These are phyloP conservation scores for Eilema depressum DNA, from an alignment of 2,888 invertebrate genomes.

Conservation along the genomic window DNA sequence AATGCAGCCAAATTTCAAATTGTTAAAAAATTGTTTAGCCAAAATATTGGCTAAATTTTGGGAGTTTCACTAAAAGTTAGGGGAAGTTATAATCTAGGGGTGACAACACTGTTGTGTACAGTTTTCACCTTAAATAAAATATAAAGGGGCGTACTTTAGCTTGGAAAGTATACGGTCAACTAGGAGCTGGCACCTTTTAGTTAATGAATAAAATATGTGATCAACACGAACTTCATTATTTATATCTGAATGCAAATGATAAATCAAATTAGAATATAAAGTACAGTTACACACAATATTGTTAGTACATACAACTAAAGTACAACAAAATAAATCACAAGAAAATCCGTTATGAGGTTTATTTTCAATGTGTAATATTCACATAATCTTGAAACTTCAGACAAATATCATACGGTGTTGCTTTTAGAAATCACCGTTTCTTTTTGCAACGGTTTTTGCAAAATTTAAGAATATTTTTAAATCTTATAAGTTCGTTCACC, in stretches of 20 bases:
- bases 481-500: no score
- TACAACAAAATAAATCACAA: neutral
- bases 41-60: neutral
- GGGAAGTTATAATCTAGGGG: conserved; percentile 5
- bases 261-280: no score
- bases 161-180: neutral
- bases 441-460: no score
- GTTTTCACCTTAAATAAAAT: conserved; percentile 10
- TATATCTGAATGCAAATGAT: neutral
- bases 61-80: conserved; percentile 5
- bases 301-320: no score
- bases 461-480: no score
- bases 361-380: no score
- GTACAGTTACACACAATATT: no score
- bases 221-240: neutral
- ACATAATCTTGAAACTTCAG: no score
- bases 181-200: neutral
- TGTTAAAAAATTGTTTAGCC: neutral
- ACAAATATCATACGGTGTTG: no score
- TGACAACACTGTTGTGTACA: neutral
- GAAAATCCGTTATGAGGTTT: neutral
- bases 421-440: no score
- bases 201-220: neutral
- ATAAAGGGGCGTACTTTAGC: neutral
- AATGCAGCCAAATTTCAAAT: neutral